phyloP scores from a whole-genome alignment of 2,797 vertebrate species.

The Distichodus sexfasciatus region DNA sequence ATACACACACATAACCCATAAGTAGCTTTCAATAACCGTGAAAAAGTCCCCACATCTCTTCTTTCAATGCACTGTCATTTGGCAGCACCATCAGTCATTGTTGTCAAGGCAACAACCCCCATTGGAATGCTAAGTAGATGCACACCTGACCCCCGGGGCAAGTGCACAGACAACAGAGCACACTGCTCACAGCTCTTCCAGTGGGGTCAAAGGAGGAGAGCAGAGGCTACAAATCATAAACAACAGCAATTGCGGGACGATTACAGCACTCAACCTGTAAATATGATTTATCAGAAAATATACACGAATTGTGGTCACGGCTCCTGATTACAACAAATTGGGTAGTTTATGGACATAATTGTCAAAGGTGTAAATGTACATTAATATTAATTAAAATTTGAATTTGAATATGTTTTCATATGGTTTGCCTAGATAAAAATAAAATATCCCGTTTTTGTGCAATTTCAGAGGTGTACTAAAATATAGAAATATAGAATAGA shows the following conservation, averaged over 20 bases:
- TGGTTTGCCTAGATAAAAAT: no score
- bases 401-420: no score
- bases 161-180: neutral
- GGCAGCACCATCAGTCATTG: slow-evolving; percentile 32
- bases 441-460: no score
- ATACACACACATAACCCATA: no score
- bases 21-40: no score
- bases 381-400: no score
- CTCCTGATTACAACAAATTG: no score
- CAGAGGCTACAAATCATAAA: neutral
- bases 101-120: slow-evolving; percentile 42
- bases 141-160: neutral
- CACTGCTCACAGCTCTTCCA: neutral
- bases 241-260: neutral
- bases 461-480: no score
- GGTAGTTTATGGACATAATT: no score
- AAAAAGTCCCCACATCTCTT: no score
- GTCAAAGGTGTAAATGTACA: no score
- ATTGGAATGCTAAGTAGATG: slow-evolving; percentile 9
- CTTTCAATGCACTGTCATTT: neutral
- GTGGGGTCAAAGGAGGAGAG: neutral
- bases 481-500: no score
- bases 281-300: neutral
- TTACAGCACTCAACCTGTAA: neutral
- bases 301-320: neutral